phyloP scores from a whole-genome alignment of 2,113 vertebrate species.

The Aegotheles bennettii region DNA sequence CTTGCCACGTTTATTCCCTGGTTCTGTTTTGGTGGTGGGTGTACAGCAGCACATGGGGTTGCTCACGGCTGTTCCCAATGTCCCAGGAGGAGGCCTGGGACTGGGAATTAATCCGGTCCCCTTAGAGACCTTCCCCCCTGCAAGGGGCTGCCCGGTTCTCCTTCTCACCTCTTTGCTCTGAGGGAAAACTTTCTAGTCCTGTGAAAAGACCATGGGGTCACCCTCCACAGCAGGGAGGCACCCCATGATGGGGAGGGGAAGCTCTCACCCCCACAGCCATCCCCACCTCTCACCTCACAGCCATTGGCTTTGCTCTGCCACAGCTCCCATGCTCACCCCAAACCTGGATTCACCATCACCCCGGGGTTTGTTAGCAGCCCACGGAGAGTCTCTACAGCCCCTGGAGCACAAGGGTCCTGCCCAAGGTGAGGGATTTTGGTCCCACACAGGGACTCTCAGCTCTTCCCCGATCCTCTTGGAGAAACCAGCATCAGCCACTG shows the following conservation, averaged over 20 bases:
- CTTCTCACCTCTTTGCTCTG: not conserved
- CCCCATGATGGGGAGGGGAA: accelerated
- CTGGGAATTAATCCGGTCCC: not conserved
- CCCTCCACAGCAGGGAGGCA: not conserved
- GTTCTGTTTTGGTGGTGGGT: not conserved
- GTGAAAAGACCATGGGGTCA: not conserved
- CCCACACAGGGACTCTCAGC: not conserved
- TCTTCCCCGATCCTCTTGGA: not conserved
- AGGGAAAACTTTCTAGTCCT: not conserved
- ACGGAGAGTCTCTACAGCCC: accelerated
- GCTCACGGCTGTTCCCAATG: accelerated
- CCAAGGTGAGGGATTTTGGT: not conserved
- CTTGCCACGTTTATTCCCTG: not conserved
- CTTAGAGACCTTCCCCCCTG: not conserved
- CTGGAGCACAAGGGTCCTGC: not conserved
- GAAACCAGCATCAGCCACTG: not conserved
- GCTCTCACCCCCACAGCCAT: not conserved
- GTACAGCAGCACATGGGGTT: accelerated
- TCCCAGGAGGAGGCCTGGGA: not conserved
- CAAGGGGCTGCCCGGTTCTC: not conserved
- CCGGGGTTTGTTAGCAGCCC: not conserved
- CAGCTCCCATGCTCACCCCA: accelerated
- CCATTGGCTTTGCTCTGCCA: too few relatives aligned
- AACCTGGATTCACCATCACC: not conserved
- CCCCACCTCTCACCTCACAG: not conserved